Evolutionary conservation across 2,797 vertebrate species (phyloP).

Genomic region (Xenentodon cancila): DNA sequence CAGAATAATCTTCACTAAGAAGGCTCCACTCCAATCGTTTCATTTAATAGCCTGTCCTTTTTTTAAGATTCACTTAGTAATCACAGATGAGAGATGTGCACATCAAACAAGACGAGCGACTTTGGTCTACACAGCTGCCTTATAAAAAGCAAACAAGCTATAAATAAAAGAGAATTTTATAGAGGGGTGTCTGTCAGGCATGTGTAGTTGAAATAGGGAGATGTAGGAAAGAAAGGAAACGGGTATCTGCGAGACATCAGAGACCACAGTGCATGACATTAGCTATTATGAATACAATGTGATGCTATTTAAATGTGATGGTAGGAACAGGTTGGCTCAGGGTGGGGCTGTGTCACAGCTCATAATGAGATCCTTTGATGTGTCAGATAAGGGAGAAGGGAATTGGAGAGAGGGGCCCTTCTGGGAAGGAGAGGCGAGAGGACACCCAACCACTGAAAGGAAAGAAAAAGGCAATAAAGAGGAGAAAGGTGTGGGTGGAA

Average conservation of each 20-base stretch:
- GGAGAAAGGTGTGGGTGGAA: constrained; percentile 46
- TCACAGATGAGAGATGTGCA: constrained; percentile 81
- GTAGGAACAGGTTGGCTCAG: constrained; percentile 77
- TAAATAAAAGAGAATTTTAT: constrained; percentile 88
- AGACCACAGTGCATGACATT: constrained; percentile 75
- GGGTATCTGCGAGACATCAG: constrained; percentile 68
- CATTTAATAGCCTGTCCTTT: constrained; percentile 78
- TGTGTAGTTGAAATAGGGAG: constrained; percentile 61
- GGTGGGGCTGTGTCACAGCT: constrained; percentile 75
- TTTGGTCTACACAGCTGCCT: constrained; percentile 80
- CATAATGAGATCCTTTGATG: constrained; percentile 86
- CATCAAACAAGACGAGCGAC: constrained; percentile 82
- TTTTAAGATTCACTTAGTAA: constrained; percentile 77
- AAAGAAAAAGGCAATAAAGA: constrained; percentile 40
- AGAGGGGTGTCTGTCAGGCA: constrained; percentile 79
- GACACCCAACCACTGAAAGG: constrained; percentile 58
- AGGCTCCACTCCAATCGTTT: constrained; percentile 74
- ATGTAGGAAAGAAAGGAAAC: constrained; percentile 47
- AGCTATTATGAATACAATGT: constrained; percentile 80
- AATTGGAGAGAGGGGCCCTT: constrained; percentile 59
- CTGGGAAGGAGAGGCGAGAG: constrained; percentile 70
- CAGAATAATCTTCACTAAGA: constrained; percentile 69
- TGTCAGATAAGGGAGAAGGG: constrained; percentile 79
- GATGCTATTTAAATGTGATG: constrained; percentile 81
- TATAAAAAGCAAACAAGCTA: constrained; percentile 86